Conservation (phyloP, 2,113 vertebrate genomes). For the Aix galericulata region DNA sequence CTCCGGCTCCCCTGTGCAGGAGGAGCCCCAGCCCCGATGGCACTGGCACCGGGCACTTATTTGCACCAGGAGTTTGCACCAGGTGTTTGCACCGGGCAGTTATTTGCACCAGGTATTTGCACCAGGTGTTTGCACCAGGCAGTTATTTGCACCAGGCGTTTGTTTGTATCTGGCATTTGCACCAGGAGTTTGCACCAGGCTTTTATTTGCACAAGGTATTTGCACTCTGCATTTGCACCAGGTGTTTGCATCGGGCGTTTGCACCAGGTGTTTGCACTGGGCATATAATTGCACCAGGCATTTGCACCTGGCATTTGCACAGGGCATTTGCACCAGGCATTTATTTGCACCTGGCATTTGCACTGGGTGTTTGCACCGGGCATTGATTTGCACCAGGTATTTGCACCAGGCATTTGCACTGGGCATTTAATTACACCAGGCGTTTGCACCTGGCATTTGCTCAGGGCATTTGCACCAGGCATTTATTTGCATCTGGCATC, state of each 20-base stretch:
- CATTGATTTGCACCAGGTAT: too few relatives aligned
- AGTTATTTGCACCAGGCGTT: background rate
- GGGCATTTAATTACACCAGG: too few relatives aligned
- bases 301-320: background rate
- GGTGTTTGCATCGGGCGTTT: background rate
- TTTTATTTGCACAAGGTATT: too few relatives aligned
- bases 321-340: background rate
- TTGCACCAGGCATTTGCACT: background rate
- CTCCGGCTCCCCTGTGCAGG: background rate
- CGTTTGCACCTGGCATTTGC: background rate
- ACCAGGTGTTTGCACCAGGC: too few relatives aligned
- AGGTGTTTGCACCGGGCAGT: background rate
- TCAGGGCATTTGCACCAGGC: background rate
- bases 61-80: background rate
- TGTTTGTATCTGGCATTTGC: background rate
- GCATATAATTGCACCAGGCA: too few relatives aligned
- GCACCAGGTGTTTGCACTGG: background rate
- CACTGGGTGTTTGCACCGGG: background rate
- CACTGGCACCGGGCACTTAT: background rate
- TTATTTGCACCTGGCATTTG: too few relatives aligned
- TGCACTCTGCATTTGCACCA: background rate
- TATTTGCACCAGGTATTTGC: too few relatives aligned
- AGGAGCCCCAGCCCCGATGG: background rate
- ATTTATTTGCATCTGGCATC: background rate
- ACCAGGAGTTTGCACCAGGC: accelerated